These are phyloP conservation scores for Chrysaora quinquecirrha DNA, from an alignment of 30 jellyfish, hydroid and myxozoan genomes.

Conservation along the genomic window DNA sequence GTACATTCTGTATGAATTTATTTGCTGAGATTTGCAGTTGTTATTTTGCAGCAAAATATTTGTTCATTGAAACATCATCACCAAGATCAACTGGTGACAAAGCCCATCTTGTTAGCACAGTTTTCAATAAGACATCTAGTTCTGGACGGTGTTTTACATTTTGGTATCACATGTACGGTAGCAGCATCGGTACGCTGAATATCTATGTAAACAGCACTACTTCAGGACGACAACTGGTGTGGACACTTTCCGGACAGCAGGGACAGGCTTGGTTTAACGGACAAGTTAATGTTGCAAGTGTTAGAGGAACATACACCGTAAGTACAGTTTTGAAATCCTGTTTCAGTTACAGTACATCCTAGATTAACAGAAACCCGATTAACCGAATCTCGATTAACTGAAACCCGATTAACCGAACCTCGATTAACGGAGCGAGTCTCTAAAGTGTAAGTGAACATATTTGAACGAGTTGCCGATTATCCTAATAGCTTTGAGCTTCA, in stretches of 20 bases:
- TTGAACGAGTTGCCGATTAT: too few relatives aligned
- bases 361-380: too few relatives aligned
- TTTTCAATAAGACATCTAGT: constrained; percentile 70
- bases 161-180: constrained; percentile 98
- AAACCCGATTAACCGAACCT: too few relatives aligned
- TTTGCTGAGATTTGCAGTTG: not conserved
- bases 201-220: constrained; percentile 62
- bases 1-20: too few relatives aligned
- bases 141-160: constrained; percentile 78
- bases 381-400: too few relatives aligned
- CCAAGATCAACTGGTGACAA: constrained; percentile 81
- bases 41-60: constrained; percentile 62
- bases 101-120: constrained; percentile 90
- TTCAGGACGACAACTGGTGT: constrained; percentile 51
- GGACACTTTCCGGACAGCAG: constrained; percentile 76
- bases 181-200: constrained; percentile 81
- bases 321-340: constrained; percentile 6
- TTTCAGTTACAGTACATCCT: too few relatives aligned
- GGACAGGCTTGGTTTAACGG: constrained; percentile 80
- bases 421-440: too few relatives aligned
- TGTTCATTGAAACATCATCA: constrained; percentile 85
- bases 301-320: constrained; percentile 68
- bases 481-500: too few relatives aligned
- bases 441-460: too few relatives aligned
- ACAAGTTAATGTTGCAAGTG: constrained; percentile 77